Percentiles rank a stretch among this genome's conserved stretches.
Conservation (phyloP, 2,888 invertebrate genomes). For the Drosophila barbarae region DNA sequence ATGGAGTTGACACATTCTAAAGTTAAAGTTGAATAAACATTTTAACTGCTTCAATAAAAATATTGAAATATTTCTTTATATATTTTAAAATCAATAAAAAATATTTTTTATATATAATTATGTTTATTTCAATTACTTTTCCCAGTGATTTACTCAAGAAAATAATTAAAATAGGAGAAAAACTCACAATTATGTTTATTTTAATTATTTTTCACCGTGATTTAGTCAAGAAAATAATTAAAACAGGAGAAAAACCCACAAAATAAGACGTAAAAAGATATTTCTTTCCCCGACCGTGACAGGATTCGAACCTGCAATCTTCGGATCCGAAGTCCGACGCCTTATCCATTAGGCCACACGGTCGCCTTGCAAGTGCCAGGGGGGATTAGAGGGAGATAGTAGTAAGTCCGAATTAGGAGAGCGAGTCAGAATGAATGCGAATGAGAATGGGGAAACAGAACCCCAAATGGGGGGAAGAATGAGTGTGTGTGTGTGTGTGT, state of each 20-base stretch:
- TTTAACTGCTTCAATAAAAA: not conserved
- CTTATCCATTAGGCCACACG: slow-evolving; percentile 67
- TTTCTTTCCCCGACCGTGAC: slow-evolving; percentile 47
- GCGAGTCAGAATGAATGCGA: slow-evolving; percentile 8
- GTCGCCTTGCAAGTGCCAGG: slow-evolving; percentile 22
- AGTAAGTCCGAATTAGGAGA: slow-evolving; percentile 4
- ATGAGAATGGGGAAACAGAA: slow-evolving; percentile 12
- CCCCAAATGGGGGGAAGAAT: not conserved
- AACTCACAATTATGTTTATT: not conserved
- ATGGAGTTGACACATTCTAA: not conserved
- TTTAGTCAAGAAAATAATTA: too few relatives aligned
- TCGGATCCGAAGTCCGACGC: slow-evolving; percentile 64
- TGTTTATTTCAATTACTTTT: not conserved
- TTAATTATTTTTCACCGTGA: too few relatives aligned
- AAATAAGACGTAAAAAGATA: not conserved
- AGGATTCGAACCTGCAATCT: slow-evolving; percentile 67
- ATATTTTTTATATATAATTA: not conserved
- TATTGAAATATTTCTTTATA: not conserved
- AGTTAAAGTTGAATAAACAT: not conserved
- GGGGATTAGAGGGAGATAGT: not conserved
- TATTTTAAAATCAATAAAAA: too few relatives aligned
- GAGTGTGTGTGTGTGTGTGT: slow-evolving; percentile 5
- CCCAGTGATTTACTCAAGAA: too few relatives aligned
- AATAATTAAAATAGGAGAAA: not conserved
- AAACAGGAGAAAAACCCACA: not conserved